Evolutionary conservation across 2,797 vertebrate species (phyloP), one percentile per base, ranked within the genome.

Genomic region (Pangasius djambal): DNA sequence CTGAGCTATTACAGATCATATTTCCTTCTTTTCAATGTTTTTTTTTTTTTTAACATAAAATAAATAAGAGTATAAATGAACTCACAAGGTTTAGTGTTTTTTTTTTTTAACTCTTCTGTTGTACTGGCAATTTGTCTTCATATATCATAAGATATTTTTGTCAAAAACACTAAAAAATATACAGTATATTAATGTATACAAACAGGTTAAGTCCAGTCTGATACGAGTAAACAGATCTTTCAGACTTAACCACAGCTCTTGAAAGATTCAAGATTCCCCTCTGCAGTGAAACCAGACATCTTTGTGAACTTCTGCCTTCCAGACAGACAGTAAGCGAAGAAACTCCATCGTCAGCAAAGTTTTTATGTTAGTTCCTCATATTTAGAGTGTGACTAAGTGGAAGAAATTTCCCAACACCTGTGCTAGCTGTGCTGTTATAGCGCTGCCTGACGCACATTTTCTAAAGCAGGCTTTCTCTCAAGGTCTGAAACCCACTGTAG

Each of bases 401-500:
- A 86, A 69, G 69, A 84, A 83, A 87, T 44, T 48, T 63, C 79
- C 81, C 37, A 85, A 87, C 91, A 90, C 91, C 81, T 90, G 83
- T 15, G 6, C 40, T 28, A 83, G 81, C 59, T 48, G 59, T 86
- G 69, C 67, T 83, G 28, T 75, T 72, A 67, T 52, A 85, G 87
- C 20, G 65, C 89, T 82, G 86, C 79, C 57, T 77, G 86, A 88
- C 89, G 61, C 75, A 83, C 59, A 78, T 86, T 88, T 77, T 86
- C 40, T 82, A 55, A 87, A 75, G 48, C 83, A 55, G 72, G 86
- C 83, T 86, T 89, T 89, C 86, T 69, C 88, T 89, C 48, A 88
- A 90, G 87, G 87, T 72, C 91, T 89, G 59, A 40, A 50, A 69
- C 78, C 85, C 88, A 86, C 85, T 86, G 85, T 52, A 78, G 90